Evolutionary conservation across 2,888 invertebrate species (phyloP), one percentile per base, ranked within the genome.

Genomic region (Drosophila koepferae): DNA sequence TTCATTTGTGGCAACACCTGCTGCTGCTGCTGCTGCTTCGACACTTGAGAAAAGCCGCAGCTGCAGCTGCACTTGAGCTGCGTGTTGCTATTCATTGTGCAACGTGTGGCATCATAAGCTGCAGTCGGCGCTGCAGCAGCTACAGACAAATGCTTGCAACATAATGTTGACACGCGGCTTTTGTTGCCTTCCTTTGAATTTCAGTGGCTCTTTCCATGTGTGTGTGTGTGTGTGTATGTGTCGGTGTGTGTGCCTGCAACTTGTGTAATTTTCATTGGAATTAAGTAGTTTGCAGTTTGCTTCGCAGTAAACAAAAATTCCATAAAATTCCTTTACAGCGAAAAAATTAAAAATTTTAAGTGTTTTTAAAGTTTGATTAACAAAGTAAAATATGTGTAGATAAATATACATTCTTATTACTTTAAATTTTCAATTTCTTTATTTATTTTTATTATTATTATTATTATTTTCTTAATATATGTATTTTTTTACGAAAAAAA

Each of bases 71-170:
- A 80, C 85, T 73, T 72, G 54, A 59, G 70, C 60, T 63, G 61
- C 80, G 63, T 62, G 69, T 34, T 31, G 49, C 49, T 59, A 54
- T 62, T 61, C 18, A 67, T 85, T 75, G 68, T 81, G 62, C 46
- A 62, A 31, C 60, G 62, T 64, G 77, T 43, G 38, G 71, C 86
- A 69, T 63, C 71, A 67, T 80, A 73, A 86, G 86, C 89, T 66
- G 48, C 41, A 72, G 65, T 67, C 71, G 69, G 43, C 48, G 69
- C 38, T 36, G 71, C 58, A 61, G 67, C 28, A 56, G 44, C 44
- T 48, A 4, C 54, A 56, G 38, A 54, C 67, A 51, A 63, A 61
- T 70, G 61, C 41, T 58, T 51, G 55, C 73, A 58, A 64, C 69
- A 72, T 63, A 61, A 49, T 55, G 63, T 76, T 72, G 66, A 86